Evolutionary conservation across 2,888 invertebrate genomes (phyloP), one percentile per base, ranked within the genome.

Genomic region (Gryllus longicercus): DNA sequence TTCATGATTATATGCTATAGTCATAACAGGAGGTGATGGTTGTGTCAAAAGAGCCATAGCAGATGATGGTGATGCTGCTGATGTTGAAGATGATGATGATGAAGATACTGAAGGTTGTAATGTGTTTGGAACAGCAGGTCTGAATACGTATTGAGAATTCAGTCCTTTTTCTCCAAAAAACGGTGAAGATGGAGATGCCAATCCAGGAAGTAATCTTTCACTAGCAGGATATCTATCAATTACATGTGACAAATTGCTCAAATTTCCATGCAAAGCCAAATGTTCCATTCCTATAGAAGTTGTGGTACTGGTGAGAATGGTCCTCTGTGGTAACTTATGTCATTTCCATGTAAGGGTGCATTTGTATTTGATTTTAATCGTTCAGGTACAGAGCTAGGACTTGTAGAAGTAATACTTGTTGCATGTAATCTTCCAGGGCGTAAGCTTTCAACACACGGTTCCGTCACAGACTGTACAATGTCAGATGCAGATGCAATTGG

Each of bases 201-300:
- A 78, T 87, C 86, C 79, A 90, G 88, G 83, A 90, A 88, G 77
- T 88, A 87, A 1, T 87, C 49, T 38, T 83, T 91, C 91, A 78
- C 91, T 90, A 82, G 89, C 89, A 2, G 88, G 85, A 84, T 90
- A 91, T 76, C 91, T 86, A 84, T 91, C 91, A 77, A 91, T 87
- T 86, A 91, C 91, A 86, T 91, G 91, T 18, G 91, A 89, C 81
- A 91, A 87, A 85, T 89, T 91, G 10, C 90, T 88, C 81, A 91
- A 86, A 85, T 89, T 50, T 86, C 84, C 77, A 87, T 78, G 51
- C 63, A 75, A 25, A 76, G 76, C n/a, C 75, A 51, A 74, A 50
- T 63, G 75, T 38, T 91, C 91, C 81, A 91, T 87, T 75, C 89
- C 88, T 78, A 89, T 85, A 16, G 88, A 83, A 2, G 89, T 85